Evolutionary conservation across 1,140 invertebrate genomes (phyloP).

Genomic region (Bombus waltoni): DNA sequence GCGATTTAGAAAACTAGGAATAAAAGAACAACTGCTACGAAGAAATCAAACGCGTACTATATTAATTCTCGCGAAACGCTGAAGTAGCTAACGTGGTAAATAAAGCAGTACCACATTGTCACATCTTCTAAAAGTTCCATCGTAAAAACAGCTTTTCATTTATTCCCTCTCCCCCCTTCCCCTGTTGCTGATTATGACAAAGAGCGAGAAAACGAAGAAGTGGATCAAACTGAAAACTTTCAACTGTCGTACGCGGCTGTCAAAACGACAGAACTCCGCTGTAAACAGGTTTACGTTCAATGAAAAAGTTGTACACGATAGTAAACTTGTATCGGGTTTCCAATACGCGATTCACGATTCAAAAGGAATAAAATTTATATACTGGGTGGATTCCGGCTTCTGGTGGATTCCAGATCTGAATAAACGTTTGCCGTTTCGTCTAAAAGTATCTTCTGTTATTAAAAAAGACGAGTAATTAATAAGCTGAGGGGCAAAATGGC

Average conservation of each 20-base stretch:
- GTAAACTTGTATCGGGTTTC: slow-evolving; percentile 4
- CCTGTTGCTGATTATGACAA: slow-evolving; percentile 11
- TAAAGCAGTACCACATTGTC: neutral
- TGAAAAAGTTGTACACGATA: slow-evolving; percentile 39
- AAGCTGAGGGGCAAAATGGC: too few species aligned
- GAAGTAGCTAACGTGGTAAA: too few species aligned
- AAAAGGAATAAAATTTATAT: neutral
- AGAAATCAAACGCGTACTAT: neutral
- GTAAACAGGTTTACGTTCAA: slow-evolving; percentile 30
- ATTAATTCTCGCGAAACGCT: neutral
- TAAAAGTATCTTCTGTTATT: too few species aligned
- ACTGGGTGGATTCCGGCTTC: neutral
- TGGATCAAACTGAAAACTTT: slow-evolving; percentile 31
- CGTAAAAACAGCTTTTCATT: slow-evolving; percentile 3
- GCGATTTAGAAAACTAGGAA: too few species aligned
- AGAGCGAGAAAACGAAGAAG: neutral
- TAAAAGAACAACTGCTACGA: neutral
- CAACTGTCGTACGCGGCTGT: slow-evolving; percentile 1
- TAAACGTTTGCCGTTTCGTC: too few species aligned
- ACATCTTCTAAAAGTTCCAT: neutral
- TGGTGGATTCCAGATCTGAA: too few species aligned
- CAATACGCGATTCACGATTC: neutral
- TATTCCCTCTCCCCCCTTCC: neutral
- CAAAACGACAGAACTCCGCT: slow-evolving; percentile 19
- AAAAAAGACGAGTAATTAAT: too few species aligned